A percentile compares a stretch with the other conserved stretches of the same genome.
phyloP scores from a whole-genome alignment of 2,797 vertebrate species.

The Macroramphosus scolopax region DNA sequence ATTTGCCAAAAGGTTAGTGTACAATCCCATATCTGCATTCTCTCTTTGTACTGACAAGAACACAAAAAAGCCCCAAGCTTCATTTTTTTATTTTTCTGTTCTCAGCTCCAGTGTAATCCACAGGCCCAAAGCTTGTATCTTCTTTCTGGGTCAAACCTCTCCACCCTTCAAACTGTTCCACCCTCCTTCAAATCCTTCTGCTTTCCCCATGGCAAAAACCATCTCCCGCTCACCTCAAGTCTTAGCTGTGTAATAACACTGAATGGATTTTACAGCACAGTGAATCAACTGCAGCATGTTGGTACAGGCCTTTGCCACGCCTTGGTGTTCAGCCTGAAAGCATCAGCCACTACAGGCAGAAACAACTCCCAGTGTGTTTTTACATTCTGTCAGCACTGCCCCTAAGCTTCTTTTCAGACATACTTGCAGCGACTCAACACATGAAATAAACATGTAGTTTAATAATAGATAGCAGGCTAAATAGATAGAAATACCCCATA shows the following conservation, averaged over 20 bases:
- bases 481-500: too few species aligned
- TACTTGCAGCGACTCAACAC: background rate
- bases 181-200: slow-evolving; percentile 16
- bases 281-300: slow-evolving; percentile 64
- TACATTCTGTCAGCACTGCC: slow-evolving; percentile 23
- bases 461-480: too few species aligned
- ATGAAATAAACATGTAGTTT: too few species aligned
- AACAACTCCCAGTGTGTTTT: slow-evolving; percentile 42
- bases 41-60: background rate
- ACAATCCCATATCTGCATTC: slow-evolving; percentile 10
- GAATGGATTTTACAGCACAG: slow-evolving; percentile 46
- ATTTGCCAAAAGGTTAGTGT: slow-evolving; percentile 30
- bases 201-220: slow-evolving; percentile 16
- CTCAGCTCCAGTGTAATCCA: slow-evolving; percentile 13
- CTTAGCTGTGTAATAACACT: slow-evolving; percentile 25
- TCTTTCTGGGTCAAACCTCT: slow-evolving; percentile 25
- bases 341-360: slow-evolving; percentile 34
- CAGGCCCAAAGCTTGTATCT: background rate
- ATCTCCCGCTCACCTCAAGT: slow-evolving; percentile 18
- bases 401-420: too few species aligned
- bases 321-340: slow-evolving; percentile 45
- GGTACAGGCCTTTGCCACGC: slow-evolving; percentile 63
- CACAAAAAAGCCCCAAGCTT: slow-evolving; percentile 4
- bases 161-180: slow-evolving; percentile 1
- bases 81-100: background rate